Evolutionary conservation across 2,888 invertebrate species (phyloP).

Genomic region (Ceramica pisi): DNA sequence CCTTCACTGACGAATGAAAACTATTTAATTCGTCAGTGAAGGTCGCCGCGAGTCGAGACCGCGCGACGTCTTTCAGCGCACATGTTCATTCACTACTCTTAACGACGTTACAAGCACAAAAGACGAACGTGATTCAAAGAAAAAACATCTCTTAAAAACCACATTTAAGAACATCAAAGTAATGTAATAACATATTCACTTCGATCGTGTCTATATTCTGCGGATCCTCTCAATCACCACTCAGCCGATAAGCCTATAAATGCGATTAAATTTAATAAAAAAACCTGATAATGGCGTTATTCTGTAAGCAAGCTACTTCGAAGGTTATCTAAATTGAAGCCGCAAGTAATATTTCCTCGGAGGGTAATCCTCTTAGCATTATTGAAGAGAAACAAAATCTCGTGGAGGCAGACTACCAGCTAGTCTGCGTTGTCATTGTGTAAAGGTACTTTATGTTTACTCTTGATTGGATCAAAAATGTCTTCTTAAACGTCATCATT

Average conservation of each 20-base stretch:
- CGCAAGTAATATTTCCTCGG: constrained; percentile 15
- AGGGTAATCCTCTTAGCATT: constrained; percentile 43
- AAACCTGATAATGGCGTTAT: neutral
- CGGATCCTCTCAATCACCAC: constrained; percentile 7
- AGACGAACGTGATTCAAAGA: neutral
- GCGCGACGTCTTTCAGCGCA: neutral
- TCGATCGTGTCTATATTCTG: neutral
- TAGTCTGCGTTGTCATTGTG: neutral
- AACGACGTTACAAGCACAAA: constrained; percentile 9
- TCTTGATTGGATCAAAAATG: neutral
- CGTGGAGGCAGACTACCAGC: neutral
- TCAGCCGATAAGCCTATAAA: constrained; percentile 7
- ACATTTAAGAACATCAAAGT: constrained; percentile 26
- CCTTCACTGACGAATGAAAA: too few relatives aligned
- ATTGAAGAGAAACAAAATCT: constrained; percentile 27
- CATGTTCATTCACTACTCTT: constrained; percentile 8
- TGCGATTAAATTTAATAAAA: constrained; percentile 23
- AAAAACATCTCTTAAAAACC: constrained; percentile 2
- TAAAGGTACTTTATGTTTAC: neutral
- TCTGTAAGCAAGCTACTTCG: constrained; percentile 15
- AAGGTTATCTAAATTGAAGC: constrained; percentile 34
- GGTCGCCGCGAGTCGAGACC: constrained; percentile 1
- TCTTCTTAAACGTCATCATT: neutral
- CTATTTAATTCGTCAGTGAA: neutral
- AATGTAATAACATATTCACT: constrained; percentile 2